Conservation (phyloP, 2,113 vertebrate genomes). For the Zosterops japonicus region DNA sequence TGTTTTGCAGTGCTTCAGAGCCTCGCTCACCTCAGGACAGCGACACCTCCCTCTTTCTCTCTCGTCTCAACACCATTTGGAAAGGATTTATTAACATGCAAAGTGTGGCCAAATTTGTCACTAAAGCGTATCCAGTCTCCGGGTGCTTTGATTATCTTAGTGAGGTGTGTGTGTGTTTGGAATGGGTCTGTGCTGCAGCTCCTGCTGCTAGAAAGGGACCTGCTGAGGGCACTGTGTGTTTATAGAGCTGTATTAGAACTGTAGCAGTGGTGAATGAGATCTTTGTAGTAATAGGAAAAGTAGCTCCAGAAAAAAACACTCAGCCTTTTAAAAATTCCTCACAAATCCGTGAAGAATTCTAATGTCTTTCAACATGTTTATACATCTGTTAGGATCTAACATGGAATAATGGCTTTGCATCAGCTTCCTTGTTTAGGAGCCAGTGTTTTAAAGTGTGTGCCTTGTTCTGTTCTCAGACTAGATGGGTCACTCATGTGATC, state of each 20-base stretch:
- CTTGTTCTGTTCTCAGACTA: not conserved
- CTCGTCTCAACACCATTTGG: slow-evolving; percentile 89
- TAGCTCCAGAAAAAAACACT: not conserved
- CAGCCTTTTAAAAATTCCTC: not conserved
- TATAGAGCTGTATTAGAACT: not conserved
- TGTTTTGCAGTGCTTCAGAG: slow-evolving; percentile 76
- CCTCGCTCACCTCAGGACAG: slow-evolving; percentile 77
- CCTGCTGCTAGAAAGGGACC: not conserved
- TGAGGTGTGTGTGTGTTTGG: slow-evolving; percentile 74
- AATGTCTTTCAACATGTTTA: not conserved
- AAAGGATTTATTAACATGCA: slow-evolving; percentile 98
- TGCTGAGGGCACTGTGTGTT: not conserved
- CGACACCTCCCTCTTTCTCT: slow-evolving; percentile 85
- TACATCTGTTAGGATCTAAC: not conserved
- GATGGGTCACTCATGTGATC: not conserved
- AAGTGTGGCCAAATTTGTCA: slow-evolving; percentile 95
- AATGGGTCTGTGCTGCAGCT: not conserved
- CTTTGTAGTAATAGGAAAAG: not conserved
- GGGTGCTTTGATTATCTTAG: slow-evolving; percentile 89
- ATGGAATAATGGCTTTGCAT: not conserved
- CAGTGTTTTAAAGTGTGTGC: not conserved
- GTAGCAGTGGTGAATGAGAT: not conserved
- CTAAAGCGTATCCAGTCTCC: slow-evolving; percentile 93
- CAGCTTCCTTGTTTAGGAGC: not conserved
- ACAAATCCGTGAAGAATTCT: not conserved